A percentile compares a stretch with the other conserved stretches of the same genome.
Evolutionary conservation across 2,888 invertebrate species (phyloP).

Genomic region (Andrena minutula): DNA sequence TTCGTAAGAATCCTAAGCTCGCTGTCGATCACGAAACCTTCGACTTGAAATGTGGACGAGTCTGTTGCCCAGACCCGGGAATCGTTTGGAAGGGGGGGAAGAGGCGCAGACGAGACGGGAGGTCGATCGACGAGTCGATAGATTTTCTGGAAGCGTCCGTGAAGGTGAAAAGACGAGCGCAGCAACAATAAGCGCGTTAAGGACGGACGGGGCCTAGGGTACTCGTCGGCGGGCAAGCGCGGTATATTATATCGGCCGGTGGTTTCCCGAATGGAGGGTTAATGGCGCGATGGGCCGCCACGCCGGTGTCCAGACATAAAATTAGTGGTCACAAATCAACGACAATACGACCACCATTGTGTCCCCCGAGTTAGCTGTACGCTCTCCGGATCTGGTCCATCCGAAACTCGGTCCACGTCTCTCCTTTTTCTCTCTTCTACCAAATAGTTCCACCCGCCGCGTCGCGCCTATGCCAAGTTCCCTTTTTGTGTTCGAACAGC

Average conservation of each 20-base stretch:
- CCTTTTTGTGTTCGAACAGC: neutral
- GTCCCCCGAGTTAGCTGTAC: slow-evolving; percentile 39
- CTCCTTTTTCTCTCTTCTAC: neutral
- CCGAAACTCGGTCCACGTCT: neutral
- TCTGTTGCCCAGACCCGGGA: neutral
- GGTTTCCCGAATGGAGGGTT: slow-evolving; percentile 80
- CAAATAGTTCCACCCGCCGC: neutral
- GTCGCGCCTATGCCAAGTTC: neutral
- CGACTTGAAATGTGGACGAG: neutral
- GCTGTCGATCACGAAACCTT: neutral
- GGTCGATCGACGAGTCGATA: neutral
- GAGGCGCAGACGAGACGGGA: neutral
- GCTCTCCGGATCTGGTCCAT: slow-evolving; percentile 46
- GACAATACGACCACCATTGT: slow-evolving; percentile 75
- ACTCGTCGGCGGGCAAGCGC: slow-evolving; percentile 39
- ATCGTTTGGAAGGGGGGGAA: neutral
- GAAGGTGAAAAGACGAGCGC: neutral
- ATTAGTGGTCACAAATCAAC: slow-evolving; percentile 84
- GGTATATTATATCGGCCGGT: slow-evolving; percentile 57
- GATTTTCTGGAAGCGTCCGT: neutral
- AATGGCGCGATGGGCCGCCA: slow-evolving; percentile 78
- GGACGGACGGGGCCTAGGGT: slow-evolving; percentile 47
- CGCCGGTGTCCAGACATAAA: slow-evolving; percentile 75
- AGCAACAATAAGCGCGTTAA: slow-evolving; percentile 56
- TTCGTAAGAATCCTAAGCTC: no score